Percentiles rank a stretch among this genome's conserved stretches.
Conservation (phyloP, 2,113 vertebrate genomes). For the Mormyrus lacerda region DNA sequence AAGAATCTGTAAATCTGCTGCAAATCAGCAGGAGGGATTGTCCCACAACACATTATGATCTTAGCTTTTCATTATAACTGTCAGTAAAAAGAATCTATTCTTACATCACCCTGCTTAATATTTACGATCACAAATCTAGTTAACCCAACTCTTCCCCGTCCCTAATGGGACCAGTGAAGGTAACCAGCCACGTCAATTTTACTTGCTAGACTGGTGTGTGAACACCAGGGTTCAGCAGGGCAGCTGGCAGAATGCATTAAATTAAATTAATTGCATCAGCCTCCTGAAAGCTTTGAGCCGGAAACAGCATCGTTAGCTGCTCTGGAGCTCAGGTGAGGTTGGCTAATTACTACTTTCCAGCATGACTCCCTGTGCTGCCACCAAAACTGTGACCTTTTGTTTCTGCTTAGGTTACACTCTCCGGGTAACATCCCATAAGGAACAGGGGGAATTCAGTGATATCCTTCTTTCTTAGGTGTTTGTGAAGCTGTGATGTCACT, state of each 20-base stretch:
- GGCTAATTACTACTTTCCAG: background rate
- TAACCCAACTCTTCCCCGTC: background rate
- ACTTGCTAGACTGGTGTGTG: background rate
- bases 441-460: background rate
- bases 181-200: background rate
- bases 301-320: background rate
- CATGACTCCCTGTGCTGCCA: background rate
- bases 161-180: background rate
- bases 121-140: background rate
- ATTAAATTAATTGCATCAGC: background rate
- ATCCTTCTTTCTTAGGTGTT: background rate
- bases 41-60: background rate
- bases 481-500: background rate
- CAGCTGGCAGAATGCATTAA: background rate
- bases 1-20: background rate
- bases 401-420: background rate
- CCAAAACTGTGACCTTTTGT: background rate
- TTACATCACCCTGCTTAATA: background rate
- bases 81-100: background rate
- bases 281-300: background rate
- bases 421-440: background rate
- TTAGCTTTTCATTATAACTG: background rate
- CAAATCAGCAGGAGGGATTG: background rate
- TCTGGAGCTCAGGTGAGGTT: background rate
- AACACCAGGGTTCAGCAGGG: background rate